A percentile compares a stretch with the other conserved stretches of the same genome.
Evolutionary conservation across 2,888 invertebrate genomes (phyloP).

Genomic region (Temnothorax unifasciatus): DNA sequence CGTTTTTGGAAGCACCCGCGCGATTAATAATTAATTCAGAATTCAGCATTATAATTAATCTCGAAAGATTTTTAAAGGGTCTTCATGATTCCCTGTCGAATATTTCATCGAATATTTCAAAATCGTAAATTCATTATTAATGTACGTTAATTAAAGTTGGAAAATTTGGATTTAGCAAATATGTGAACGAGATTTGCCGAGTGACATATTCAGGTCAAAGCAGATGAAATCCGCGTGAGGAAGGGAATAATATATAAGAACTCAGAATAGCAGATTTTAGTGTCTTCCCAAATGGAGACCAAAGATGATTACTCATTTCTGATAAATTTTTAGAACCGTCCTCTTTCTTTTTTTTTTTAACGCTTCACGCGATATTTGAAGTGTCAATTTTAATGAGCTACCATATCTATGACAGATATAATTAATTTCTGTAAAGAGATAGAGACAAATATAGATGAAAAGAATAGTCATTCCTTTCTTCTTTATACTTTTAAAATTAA

Average conservation of each 20-base stretch:
- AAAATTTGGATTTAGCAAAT: neutral
- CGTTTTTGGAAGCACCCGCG: neutral
- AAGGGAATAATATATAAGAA: constrained; percentile 31
- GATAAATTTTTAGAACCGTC: neutral
- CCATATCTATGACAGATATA: constrained; percentile 3
- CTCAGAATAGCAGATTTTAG: constrained; percentile 12
- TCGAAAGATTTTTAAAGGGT: neutral
- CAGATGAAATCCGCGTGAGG: neutral
- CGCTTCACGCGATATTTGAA: neutral
- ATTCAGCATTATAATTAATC: neutral
- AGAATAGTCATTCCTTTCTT: neutral
- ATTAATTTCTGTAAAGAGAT: constrained; percentile 27
- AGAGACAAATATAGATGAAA: neutral
- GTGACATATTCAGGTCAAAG: constrained; percentile 25
- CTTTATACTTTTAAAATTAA: neutral
- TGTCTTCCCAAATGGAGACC: neutral
- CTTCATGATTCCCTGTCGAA: neutral
- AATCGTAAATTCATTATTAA: neutral
- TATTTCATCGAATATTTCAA: constrained; percentile 8
- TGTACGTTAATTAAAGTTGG: neutral
- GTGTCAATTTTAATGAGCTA: constrained; percentile 33
- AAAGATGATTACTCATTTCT: constrained; percentile 33
- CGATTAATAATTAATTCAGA: neutral
- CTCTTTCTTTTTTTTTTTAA: neutral
- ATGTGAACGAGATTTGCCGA: neutral